These are phyloP conservation scores for Psilanteris sp. DNA, from an alignment of 1,140 invertebrate species.

Conservation along the genomic window DNA sequence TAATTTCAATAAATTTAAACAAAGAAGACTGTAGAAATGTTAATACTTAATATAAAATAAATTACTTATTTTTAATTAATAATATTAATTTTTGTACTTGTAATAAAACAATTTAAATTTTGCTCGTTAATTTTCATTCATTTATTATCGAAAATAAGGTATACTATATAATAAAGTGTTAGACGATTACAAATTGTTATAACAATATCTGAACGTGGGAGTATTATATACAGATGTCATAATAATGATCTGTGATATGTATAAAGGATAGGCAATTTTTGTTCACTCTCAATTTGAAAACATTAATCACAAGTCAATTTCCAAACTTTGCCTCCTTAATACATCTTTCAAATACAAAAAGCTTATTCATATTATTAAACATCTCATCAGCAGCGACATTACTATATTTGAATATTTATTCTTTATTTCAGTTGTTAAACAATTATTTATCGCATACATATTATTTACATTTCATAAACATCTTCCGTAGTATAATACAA, in stretches of 20 bases:
- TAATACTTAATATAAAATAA: no score
- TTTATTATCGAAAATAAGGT: slow-evolving; percentile 67
- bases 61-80: not conserved
- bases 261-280: slow-evolving; percentile 48
- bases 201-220: slow-evolving; percentile 67
- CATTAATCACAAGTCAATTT: slow-evolving; percentile 24
- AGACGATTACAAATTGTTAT: slow-evolving; percentile 66
- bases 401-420: not conserved
- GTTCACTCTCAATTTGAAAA: slow-evolving; percentile 33
- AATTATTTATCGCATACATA: slow-evolving; percentile 20
- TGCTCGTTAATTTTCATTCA: slow-evolving; percentile 57
- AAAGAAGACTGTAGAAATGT: no score
- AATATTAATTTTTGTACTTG: not conserved
- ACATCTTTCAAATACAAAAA: slow-evolving; percentile 52
- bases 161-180: slow-evolving; percentile 66
- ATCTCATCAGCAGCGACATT: slow-evolving; percentile 21
- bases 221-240: slow-evolving; percentile 66
- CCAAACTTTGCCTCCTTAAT: slow-evolving; percentile 18
- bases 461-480: slow-evolving; percentile 64
- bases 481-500: slow-evolving; percentile 49
- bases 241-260: slow-evolving; percentile 55
- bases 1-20: no score
- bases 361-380: slow-evolving; percentile 57
- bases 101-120: not conserved
- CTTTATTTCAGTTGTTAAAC: slow-evolving; percentile 15